Base-by-base conservation (phyloP, 1,140 invertebrate species). In the Hyposmocoma kahamanoa region DNA sequence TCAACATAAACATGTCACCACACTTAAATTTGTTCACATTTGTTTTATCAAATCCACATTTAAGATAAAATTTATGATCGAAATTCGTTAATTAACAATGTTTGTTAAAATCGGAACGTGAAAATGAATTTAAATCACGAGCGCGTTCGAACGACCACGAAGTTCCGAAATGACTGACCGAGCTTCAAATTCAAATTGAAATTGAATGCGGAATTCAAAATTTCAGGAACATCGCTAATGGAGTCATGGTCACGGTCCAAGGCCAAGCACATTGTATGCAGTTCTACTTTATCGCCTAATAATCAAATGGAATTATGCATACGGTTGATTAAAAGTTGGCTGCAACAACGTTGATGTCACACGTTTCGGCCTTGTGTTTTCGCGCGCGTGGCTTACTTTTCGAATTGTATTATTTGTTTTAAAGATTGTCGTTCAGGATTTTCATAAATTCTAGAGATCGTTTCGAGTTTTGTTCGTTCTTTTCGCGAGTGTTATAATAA, bases 271-370 rank as follows among this genome's bases (percentile, higher is more conserved):
- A 59, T 62, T 59, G 51, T 62, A 62, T 60, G 50, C 60, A 64
- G 49, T 59, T 47, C 26, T 43, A 58, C 47, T 61, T 64, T 69
- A 72, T 70, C 70, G 50, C 49, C 45, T 60, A 64, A 67, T 67
- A 58, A 72, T 73, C 59, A 63, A 67, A 67, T 63, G 55, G 59
- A 73, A 73, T 72, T 68, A 71, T 70, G 61, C 61, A 73, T 63
- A 70, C 59, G 56, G 46, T 34, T 42, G 32, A 36, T 36, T 24
- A 47, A 44, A 22, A 59, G 34, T 63, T 42, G 47, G 54, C 58
- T 65, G 57, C 59, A 65, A 60, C 49, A 42, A 39, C 42, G 47
- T 46, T 51, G 59, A 57, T 62, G 59, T 56, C 63, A 59, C 59
- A 45, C 34, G 52, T 43, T 34, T 50, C 22, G 32, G 15, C 42